A percentile compares a stretch with the other conserved stretches of the same genome.
Evolutionary conservation across 2,113 vertebrate genomes (phyloP).

Genomic region (Desmodus rotundus): DNA sequence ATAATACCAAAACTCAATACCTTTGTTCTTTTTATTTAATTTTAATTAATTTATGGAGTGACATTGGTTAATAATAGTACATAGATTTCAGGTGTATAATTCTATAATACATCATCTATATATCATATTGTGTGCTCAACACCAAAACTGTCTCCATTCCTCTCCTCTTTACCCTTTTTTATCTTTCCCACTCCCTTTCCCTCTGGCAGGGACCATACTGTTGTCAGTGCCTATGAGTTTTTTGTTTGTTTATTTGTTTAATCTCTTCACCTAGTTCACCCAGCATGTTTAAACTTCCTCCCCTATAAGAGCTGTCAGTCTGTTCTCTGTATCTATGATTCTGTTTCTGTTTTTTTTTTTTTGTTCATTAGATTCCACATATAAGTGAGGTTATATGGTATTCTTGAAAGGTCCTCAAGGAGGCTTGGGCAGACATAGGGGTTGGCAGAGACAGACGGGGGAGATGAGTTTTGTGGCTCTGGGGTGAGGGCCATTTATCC

Average conservation of each 20-base stretch:
- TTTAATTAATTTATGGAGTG: background rate
- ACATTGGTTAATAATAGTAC: background rate
- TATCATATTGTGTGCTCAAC: background rate
- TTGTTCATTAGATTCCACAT: too few species aligned
- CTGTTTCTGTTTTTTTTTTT: too few species aligned
- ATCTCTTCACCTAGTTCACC: background rate
- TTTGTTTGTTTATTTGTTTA: too few species aligned
- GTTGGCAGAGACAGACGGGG: background rate
- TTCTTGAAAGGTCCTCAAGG: background rate
- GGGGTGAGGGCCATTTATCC: background rate
- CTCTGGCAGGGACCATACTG: background rate
- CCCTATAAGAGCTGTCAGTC: background rate
- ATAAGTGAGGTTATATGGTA: too few species aligned
- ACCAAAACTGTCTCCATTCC: background rate
- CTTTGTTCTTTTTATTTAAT: background rate
- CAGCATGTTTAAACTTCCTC: background rate
- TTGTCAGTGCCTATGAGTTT: background rate
- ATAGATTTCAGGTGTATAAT: background rate
- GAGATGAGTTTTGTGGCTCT: background rate
- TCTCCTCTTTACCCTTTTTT: background rate
- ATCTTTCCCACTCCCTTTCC: background rate
- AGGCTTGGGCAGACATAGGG: background rate
- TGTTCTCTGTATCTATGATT: too few species aligned
- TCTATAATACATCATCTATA: background rate
- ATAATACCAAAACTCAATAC: background rate